These are phyloP conservation scores for Mythimna lalbum DNA, from an alignment of 2,888 invertebrate species.

Conservation along the genomic window DNA sequence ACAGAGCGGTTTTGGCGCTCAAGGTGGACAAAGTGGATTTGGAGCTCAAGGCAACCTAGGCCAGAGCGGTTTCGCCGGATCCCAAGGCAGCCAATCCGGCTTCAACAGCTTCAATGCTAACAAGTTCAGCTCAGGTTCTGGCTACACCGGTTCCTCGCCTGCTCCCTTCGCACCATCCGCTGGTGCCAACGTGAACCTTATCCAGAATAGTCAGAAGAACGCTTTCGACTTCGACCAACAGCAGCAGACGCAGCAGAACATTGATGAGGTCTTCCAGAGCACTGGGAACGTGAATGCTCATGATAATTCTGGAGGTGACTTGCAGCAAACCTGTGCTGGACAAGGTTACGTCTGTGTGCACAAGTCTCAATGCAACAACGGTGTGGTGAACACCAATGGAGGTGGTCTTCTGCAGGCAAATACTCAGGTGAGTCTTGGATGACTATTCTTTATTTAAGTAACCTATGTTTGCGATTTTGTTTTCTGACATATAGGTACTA, in stretches of 20 bases:
- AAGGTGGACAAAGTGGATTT: not conserved
- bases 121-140: constrained; percentile 70
- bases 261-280: constrained; percentile 80
- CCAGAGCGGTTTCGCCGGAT: constrained; percentile 49
- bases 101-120: constrained; percentile 62
- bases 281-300: constrained; percentile 79
- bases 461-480: too few species aligned
- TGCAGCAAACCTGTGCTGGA: constrained; percentile 90
- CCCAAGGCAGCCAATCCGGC: constrained; percentile 15
- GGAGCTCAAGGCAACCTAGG: constrained; percentile 29
- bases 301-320: constrained; percentile 76
- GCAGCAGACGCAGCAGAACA: constrained; percentile 80
- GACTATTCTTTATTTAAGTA: too few species aligned
- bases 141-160: constrained; percentile 83
- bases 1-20: constrained; percentile 46
- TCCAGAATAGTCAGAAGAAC: constrained; percentile 79
- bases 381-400: constrained; percentile 89
- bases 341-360: constrained; percentile 91
- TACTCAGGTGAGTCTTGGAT: constrained; percentile 88
- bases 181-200: constrained; percentile 80
- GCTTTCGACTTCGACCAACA: constrained; percentile 80
- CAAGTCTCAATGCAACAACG: constrained; percentile 91
- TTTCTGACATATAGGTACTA: too few species aligned
- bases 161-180: constrained; percentile 79
- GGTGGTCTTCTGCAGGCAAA: constrained; percentile 87